A percentile compares a stretch with the other conserved stretches of the same genome.
Conservation (phyloP, 2,888 invertebrate genomes). For the Lasius platythorax region DNA sequence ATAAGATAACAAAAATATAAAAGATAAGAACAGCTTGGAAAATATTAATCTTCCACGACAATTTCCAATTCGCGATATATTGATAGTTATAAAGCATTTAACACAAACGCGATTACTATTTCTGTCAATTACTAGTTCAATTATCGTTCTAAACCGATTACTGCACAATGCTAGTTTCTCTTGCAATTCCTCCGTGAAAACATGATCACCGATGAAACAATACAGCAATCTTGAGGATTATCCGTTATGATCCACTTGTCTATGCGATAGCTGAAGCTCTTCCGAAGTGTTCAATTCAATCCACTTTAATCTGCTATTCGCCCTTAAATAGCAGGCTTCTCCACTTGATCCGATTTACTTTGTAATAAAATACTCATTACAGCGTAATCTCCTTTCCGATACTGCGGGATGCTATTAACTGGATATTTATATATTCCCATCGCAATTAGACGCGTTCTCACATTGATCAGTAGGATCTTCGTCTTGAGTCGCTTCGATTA, state of each 20-base stretch:
- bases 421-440: constrained; percentile 15
- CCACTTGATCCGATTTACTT: constrained; percentile 40
- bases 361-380: constrained; percentile 51
- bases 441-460: not conserved
- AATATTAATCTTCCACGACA: not conserved
- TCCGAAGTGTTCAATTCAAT: constrained; percentile 20
- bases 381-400: constrained; percentile 21
- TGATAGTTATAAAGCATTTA: not conserved
- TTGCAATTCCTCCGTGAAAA: not conserved
- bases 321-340: constrained; percentile 36
- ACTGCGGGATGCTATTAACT: not conserved
- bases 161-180: not conserved
- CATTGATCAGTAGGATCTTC: constrained; percentile 30
- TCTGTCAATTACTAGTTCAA: not conserved
- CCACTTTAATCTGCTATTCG: constrained; percentile 20
- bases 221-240: constrained; percentile 29
- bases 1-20: not conserved
- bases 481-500: constrained; percentile 2
- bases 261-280: constrained; percentile 7
- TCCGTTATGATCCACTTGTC: constrained; percentile 46
- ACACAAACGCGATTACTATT: not conserved
- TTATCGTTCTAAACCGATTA: constrained; percentile 9
- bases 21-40: not conserved
- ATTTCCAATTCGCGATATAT: not conserved
- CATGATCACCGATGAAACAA: constrained; percentile 1